Conservation (phyloP, 2,113 vertebrate species). For the Pollachius pollachius region DNA sequence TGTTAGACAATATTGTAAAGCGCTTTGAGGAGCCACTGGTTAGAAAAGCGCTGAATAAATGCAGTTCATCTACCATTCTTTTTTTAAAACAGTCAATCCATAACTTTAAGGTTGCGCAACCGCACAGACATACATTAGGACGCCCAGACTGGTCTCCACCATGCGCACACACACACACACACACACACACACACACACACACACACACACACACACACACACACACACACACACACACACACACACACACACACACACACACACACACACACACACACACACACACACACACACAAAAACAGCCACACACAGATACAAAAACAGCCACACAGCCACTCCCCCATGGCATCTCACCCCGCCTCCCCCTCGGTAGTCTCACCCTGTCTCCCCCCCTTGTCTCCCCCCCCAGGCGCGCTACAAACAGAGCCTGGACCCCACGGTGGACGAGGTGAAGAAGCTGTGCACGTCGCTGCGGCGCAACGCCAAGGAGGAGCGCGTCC, state of each 20-base stretch:
- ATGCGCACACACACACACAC: too few relatives aligned
- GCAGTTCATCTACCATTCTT: too few relatives aligned
- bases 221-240: too few relatives aligned
- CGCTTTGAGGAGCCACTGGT: too few relatives aligned
- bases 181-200: not conserved
- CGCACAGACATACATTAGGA: not conserved
- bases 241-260: too few relatives aligned
- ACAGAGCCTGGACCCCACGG: conserved; percentile 95
- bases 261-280: too few relatives aligned
- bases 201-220: not conserved
- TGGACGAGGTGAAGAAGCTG: conserved; percentile 98
- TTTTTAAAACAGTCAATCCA: too few relatives aligned
- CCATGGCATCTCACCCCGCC: not conserved
- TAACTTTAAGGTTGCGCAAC: not conserved
- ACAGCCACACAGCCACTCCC: conserved; percentile 2
- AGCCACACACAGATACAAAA: not conserved
- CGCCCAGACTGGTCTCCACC: conserved; percentile 12
- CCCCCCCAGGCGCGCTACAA: conserved; percentile 89
- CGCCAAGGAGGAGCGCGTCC: conserved; percentile 95
- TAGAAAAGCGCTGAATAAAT: too few relatives aligned
- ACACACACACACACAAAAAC: too few relatives aligned
- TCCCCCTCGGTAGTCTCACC: too few relatives aligned
- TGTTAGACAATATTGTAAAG: too few relatives aligned
- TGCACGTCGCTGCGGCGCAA: conserved; percentile 93
- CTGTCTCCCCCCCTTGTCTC: too few relatives aligned